Base-by-base conservation (phyloP, 2,888 invertebrate species). In the Pristionchus fissidentatus region DNA sequence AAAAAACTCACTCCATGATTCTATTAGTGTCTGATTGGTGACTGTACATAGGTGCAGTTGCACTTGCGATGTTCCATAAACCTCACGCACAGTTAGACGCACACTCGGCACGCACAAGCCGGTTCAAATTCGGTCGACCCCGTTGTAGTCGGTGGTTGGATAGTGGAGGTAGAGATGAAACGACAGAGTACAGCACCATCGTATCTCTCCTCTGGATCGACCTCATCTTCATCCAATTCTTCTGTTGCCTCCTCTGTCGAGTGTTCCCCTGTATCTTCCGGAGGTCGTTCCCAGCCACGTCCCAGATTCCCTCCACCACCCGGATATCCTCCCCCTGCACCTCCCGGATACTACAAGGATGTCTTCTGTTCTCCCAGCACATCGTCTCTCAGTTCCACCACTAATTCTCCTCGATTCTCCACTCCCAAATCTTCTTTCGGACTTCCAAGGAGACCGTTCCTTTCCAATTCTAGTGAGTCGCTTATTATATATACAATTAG, bases 171-270 rank as follows among this genome's bases (percentile, higher is more conserved):
- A 35, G 32, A 62, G 60, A 62, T 62, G 60, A 62, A 62, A 35
- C 60, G 60, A 32, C 60, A 62, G 32, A 62, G 60, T 15, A 62
- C 60, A 35, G 60, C 60, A 62, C 60, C 60, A 5, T 62, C 60
- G 7, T 62, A 62, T 62, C 60, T 62, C 29, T 62, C 60, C 10
- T 62, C 60, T 62, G 60, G 60, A 62, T 62, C 60, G 15, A 62
- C 60, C 60, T 62, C 60, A 62, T 62, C 60, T 32, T 62, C 60
- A 32, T 62, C 60, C 13, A 62, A 62, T 13, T 62, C 60, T 1
- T 62, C 60, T 32, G 60, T 62, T 32, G 60, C 60, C 60, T 62
- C 60, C 13, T 62, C 60, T 62, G 32, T 62, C 35, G 60, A 62
- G 60, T 62, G 60, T 35, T 62, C 60, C 35, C 60, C 60, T 15